These are phyloP conservation scores for Temnothorax longispinosus DNA, from an alignment of 1,140 invertebrate species.

Conservation along the genomic window DNA sequence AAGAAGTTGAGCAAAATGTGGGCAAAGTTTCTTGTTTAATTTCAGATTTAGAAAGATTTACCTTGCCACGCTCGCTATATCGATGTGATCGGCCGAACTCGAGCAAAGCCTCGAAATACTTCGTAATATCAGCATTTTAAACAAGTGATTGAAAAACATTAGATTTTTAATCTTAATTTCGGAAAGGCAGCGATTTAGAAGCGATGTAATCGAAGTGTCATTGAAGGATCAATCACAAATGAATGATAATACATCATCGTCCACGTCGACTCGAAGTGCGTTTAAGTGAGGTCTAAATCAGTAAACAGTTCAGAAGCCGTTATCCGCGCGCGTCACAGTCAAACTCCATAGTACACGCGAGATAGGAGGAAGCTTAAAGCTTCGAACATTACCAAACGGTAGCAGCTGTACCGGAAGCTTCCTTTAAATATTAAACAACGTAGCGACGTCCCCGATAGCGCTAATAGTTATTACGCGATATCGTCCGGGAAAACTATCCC, in stretches of 20 bases:
- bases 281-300: conserved; percentile 47
- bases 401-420: conserved; percentile 53
- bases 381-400: conserved; percentile 36
- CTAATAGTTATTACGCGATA: conserved; percentile 59
- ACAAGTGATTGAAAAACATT: not conserved
- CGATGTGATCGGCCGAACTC: not conserved
- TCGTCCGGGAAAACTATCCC: conserved; percentile 24
- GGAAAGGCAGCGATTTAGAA: not conserved
- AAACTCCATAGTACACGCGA: conserved; percentile 8
- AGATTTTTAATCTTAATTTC: not conserved
- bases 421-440: conserved; percentile 71
- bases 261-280: not conserved
- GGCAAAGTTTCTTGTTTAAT: conserved; percentile 66
- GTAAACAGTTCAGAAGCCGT: conserved; percentile 57
- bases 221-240: not conserved
- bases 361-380: conserved; percentile 36
- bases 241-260: conserved; percentile 16
- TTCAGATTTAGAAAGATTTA: conserved; percentile 67
- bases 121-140: conserved; percentile 5
- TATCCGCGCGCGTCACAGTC: conserved; percentile 39
- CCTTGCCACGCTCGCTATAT: conserved; percentile 26
- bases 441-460: conserved; percentile 45
- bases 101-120: not conserved
- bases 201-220: not conserved
- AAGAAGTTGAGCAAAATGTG: conserved; percentile 20